Base-by-base conservation (phyloP, 1,140 invertebrate species). In the Drosophila willistoni region DNA sequence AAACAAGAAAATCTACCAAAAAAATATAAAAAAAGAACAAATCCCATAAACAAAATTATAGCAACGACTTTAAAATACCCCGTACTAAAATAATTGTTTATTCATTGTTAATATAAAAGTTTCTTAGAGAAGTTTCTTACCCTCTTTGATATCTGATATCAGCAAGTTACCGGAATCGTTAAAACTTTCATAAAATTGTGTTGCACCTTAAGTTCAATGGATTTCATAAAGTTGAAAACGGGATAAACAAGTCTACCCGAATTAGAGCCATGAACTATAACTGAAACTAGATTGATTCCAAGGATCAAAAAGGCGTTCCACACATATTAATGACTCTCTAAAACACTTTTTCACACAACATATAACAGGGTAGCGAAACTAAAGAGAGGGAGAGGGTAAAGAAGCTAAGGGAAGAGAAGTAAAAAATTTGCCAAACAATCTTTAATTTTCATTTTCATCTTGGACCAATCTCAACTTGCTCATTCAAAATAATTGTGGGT, bases 391-490 rank as follows among this genome's bases (percentile, higher is more conserved):
- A 12, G 47, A 36, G 13, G 64, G 36, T 13, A 13, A 13, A 13
- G 3, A 13, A 13, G 36, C 10, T 3, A 12, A 47, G 54, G 70
- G 25, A 55, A 72, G 62, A 39, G 41, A 22, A 13, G 56, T n/a
- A 74, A 39, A 34, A 39, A 82, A 68, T 81, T 74, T 22, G 29
- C 41, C 10, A 13, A 56, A 57, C 63, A 86, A 86, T 86, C 75
- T 86, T 82, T 81, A 86, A 86, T 51, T 51, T 51, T 51, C 44
- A 51, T 79, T 86, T 86, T 64, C 71, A 86, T 86, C 79, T 86
- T 85, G 80, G 71, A 19, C 76, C 82, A 86, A 86, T 87, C 83
- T 86, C 79, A 59, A 76, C 76, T 51, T 51, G 44, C 44, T 64
- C 61, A 44, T 33, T 64, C 41, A 44, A 47, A 33, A 44, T 64